Base-by-base conservation (phyloP, 1,140 invertebrate genomes). In the Papilio xuthus region DNA sequence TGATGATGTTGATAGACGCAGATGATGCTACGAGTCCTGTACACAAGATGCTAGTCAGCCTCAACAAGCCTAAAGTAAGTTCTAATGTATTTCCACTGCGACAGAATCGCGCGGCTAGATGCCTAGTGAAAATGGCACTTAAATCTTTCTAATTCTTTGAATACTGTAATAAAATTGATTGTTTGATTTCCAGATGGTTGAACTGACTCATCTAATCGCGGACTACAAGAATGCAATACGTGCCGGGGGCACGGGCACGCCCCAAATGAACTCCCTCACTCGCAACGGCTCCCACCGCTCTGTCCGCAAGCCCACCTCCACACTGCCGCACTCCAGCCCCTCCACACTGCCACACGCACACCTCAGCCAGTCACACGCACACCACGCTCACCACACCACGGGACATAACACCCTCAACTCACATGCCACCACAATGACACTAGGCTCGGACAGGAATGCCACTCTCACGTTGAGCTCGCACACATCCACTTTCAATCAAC, bases 151-250 rank as follows among this genome's bases (percentile, higher is more conserved):
- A 87, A 83, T 88, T 77, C 47, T 26, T 41, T 56, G 67, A 72
- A 67, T 20, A 20, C 4, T 56, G 37, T 77, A 7, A 18, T 20
- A 67, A 32, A 63, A 23, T 20, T 13, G 4, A 4, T 67, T 2
- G 32, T 37, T 67, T 44, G 50, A 26, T 18, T 93, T 81, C 8
- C 93, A 97, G 97, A 98, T 98, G 91, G 93, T 94, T 77, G 98
- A 99, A 94, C 96, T 99, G 81, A 99, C 98, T 0, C 94, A 98
- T 74, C 94, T 99, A 32, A 98, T 99, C 88, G 98, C 98, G 18
- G 98, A 99, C 93, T 99, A 99, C 90, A 99, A 99, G 96, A 99
- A 99, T 93, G 97, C 97, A 0, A 88, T 98, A 80, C 87, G 90
- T 0, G 81, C 87, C 0, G 88, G 86, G 26, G 96, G 96, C 2